Evolutionary conservation across 2,797 vertebrate genomes (phyloP).

Genomic region (Notolabrus celidotus): DNA sequence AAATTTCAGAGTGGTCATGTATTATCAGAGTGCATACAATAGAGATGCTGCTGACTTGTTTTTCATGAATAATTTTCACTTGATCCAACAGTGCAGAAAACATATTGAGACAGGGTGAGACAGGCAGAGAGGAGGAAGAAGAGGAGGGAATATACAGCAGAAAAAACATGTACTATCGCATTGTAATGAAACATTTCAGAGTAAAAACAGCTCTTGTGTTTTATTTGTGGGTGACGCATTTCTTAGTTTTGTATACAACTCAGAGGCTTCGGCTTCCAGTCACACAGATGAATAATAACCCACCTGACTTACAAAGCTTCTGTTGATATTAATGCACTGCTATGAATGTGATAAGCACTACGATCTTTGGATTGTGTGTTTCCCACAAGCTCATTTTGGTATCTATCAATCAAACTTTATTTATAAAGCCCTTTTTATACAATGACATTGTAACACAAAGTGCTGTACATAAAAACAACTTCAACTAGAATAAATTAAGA

Average conservation of each 20-base stretch:
- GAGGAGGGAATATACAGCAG: slow-evolving; percentile 18
- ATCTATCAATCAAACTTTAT: too few relatives aligned
- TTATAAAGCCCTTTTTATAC: too few relatives aligned
- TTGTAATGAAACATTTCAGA: slow-evolving; percentile 9
- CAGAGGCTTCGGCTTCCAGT: too few relatives aligned
- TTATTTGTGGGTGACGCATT: slow-evolving; percentile 6
- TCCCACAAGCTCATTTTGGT: too few relatives aligned
- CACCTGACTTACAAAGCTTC: too few relatives aligned
- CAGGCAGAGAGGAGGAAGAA: slow-evolving; percentile 16
- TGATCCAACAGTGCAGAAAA: slow-evolving; percentile 50
- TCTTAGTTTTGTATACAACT: background rate
- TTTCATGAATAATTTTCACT: slow-evolving; percentile 70
- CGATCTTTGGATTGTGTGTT: too few relatives aligned
- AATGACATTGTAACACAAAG: too few relatives aligned
- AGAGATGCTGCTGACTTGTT: slow-evolving; percentile 35
- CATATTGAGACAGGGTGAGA: slow-evolving; percentile 31
- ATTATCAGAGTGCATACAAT: slow-evolving; percentile 42
- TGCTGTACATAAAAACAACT: too few relatives aligned
- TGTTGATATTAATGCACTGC: too few relatives aligned
- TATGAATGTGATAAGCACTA: too few relatives aligned
- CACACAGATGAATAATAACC: too few relatives aligned
- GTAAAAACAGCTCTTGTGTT: slow-evolving; percentile 6
- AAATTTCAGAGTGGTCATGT: slow-evolving; percentile 37
- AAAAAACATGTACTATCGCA: slow-evolving; percentile 5
- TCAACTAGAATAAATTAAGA: too few relatives aligned